phyloP scores from a whole-genome alignment of 1,140 invertebrate species.

The Anagrus nilaparvatae region DNA sequence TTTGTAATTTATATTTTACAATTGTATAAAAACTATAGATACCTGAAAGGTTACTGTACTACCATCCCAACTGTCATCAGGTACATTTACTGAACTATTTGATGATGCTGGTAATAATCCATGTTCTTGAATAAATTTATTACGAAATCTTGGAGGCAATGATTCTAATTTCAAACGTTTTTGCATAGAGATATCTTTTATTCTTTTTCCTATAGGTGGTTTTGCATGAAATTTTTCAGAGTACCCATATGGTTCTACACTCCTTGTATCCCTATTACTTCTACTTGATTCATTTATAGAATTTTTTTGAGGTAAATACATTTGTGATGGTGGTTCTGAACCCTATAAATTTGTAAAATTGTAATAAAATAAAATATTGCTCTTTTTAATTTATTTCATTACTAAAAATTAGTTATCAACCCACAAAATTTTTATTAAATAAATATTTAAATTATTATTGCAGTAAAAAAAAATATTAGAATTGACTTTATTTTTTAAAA shows the following conservation, averaged over 20 bases:
- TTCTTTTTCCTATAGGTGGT: conserved; percentile 44
- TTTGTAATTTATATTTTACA: not conserved
- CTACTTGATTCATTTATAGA: conserved; percentile 34
- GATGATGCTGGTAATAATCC: conserved; percentile 27
- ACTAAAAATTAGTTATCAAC: no score
- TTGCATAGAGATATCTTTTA: conserved; percentile 32
- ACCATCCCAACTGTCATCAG: conserved; percentile 43
- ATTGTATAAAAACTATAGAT: conserved; percentile 10
- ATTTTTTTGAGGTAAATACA: conserved; percentile 27
- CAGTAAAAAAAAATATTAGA: not conserved
- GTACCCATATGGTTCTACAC: conserved; percentile 41
- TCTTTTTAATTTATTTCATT: no score
- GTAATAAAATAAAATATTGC: conserved; percentile 1
- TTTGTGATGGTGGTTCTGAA: conserved; percentile 46
- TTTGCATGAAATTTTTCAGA: conserved; percentile 42
- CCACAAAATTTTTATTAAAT: no score
- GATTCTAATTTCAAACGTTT: conserved; percentile 39
- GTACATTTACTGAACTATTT: conserved; percentile 24
- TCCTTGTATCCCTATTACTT: conserved; percentile 43
- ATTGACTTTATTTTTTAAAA: conserved; percentile 3
- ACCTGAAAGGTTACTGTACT: conserved; percentile 42
- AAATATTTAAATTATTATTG: no score
- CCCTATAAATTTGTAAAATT: conserved; percentile 33
- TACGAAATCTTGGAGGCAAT: conserved; percentile 44
- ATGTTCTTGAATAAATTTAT: conserved; percentile 44